Percentiles rank a stretch among this genome's conserved stretches.
These are phyloP conservation scores for Paramisgurnus dabryanus DNA, from an alignment of 2,113 vertebrate genomes.

Conservation along the genomic window DNA sequence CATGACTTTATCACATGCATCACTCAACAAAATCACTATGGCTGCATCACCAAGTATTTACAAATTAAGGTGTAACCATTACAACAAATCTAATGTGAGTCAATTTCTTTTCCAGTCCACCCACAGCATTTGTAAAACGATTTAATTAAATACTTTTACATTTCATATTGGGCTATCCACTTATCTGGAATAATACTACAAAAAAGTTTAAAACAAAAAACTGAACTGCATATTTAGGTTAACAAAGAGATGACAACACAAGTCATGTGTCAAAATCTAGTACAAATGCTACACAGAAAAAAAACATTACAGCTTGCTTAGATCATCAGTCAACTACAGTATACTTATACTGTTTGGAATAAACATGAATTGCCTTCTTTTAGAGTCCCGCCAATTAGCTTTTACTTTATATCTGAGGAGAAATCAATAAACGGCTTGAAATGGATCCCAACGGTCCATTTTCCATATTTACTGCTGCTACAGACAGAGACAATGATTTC, in stretches of 20 bases:
- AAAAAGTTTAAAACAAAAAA: not conserved
- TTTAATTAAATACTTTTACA: not conserved
- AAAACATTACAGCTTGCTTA: not conserved
- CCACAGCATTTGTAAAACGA: not conserved
- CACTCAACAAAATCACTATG: not conserved
- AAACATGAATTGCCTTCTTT: not conserved
- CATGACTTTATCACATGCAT: no score
- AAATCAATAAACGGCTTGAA: not conserved
- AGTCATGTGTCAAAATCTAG: not conserved
- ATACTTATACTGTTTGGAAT: not conserved
- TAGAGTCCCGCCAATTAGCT: not conserved
- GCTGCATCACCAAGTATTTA: not conserved
- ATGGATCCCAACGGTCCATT: not conserved
- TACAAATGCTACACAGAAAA: no score
- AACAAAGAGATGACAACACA: not conserved
- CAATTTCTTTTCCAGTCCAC: not conserved
- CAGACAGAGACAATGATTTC: not conserved
- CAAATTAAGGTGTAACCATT: not conserved
- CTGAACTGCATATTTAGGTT: not conserved
- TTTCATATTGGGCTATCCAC: not conserved
- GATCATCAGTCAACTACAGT: not conserved
- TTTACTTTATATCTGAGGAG: not conserved
- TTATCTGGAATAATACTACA: not conserved
- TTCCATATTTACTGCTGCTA: not conserved
- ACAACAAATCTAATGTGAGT: not conserved